These are phyloP conservation scores for Miichthys miiuy DNA, from an alignment of 2,797 vertebrate species.

Conservation along the genomic window DNA sequence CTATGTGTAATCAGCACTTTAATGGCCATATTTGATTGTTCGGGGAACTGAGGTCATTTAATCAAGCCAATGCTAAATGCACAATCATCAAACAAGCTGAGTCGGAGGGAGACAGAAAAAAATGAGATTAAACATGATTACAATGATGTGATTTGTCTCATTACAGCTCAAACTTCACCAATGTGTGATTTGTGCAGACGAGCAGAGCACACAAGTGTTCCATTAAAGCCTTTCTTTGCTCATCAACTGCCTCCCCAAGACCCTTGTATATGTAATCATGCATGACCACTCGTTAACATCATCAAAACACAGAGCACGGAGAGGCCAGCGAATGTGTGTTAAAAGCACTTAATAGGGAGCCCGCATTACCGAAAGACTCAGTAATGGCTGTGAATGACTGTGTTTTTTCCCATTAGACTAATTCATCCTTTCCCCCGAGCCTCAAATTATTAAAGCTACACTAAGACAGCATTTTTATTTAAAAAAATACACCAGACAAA, in stretches of 20 bases:
- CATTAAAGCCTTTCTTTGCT: conserved; percentile 79
- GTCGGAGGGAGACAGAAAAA: conserved; percentile 62
- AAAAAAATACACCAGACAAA: background rate
- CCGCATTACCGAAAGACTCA: conserved; percentile 58
- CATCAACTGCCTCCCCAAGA: conserved; percentile 67
- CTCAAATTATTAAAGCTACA: conserved; percentile 46
- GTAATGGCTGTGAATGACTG: conserved; percentile 66
- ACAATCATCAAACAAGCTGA: conserved; percentile 51
- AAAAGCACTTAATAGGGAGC: conserved; percentile 78
- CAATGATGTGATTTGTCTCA: conserved; percentile 80
- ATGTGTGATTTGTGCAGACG: conserved; percentile 69
- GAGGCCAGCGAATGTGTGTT: conserved; percentile 71
- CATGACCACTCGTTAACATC: conserved; percentile 81
- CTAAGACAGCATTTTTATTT: conserved; percentile 24
- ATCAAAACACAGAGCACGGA: conserved; percentile 65
- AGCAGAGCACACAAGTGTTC: conserved; percentile 72
- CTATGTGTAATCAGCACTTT: conserved; percentile 47
- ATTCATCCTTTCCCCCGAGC: conserved; percentile 32
- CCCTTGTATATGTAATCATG: conserved; percentile 77
- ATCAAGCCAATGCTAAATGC: conserved; percentile 57
- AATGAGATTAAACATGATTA: conserved; percentile 80
- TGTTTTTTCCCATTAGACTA: conserved; percentile 60
- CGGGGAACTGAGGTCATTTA: conserved; percentile 51
- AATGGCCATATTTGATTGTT: conserved; percentile 41
- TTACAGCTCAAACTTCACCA: conserved; percentile 76